Percentiles rank a stretch among this genome's conserved stretches.
Evolutionary conservation across 2,888 invertebrate genomes (phyloP).

Genomic region (Drosophila formosana): DNA sequence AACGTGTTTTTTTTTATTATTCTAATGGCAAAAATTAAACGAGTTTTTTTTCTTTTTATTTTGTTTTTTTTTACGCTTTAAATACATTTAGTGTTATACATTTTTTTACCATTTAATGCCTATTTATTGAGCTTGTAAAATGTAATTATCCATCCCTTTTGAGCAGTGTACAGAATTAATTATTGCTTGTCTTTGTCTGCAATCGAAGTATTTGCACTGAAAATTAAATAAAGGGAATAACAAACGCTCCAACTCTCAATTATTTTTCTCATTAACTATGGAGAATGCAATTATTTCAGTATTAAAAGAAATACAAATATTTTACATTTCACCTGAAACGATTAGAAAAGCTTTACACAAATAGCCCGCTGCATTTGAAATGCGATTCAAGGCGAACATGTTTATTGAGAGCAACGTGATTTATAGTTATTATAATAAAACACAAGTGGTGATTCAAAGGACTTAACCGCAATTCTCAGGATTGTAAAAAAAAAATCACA

Average conservation of each 20-base stretch:
- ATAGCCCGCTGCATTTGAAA: neutral
- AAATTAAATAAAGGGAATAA: neutral
- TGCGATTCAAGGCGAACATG: conserved; percentile 12
- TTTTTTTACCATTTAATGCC: no score
- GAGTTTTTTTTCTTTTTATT: no score
- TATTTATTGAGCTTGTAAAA: no score
- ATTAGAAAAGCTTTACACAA: conserved; percentile 6
- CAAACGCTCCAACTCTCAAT: neutral
- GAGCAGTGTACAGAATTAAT: neutral
- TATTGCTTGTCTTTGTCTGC: neutral
- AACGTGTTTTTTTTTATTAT: no score
- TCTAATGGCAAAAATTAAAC: no score
- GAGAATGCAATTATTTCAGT: neutral
- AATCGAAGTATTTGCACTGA: neutral
- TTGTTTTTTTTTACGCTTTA: no score
- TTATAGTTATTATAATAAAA: conserved; percentile 31
- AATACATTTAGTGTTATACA: no score
- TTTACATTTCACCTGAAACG: neutral
- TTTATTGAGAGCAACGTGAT: conserved; percentile 36
- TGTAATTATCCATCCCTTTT: neutral
- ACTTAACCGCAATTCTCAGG: conserved; percentile 38
- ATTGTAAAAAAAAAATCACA: conserved; percentile 3
- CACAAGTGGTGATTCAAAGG: conserved; percentile 36
- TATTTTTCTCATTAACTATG: neutral
- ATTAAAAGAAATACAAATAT: neutral